Evolutionary conservation across 1,140 invertebrate genomes (phyloP), one percentile per base, ranked within the genome.

Genomic region (Tribolium madens): DNA sequence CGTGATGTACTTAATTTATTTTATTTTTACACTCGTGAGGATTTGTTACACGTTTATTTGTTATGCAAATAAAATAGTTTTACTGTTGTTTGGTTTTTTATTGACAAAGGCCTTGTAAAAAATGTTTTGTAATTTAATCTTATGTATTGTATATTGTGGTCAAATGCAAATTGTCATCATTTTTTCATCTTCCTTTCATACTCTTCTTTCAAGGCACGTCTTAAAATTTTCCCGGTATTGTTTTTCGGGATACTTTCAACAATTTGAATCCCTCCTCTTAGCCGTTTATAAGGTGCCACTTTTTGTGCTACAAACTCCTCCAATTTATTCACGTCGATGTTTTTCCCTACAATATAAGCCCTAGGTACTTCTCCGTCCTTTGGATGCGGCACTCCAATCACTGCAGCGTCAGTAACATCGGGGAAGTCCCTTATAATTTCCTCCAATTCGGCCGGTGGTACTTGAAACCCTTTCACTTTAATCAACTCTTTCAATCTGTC

Each of bases 401-500:
- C 64, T 12, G 47, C 93, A 1, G 89, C 92, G 82, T 95, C 93
- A 71, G 86, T 87, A 42, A 95, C 88, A 69, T 86, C 87, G 3
- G 90, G 88, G 83, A 94, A 88, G 47, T 89, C 88, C 1, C 93
- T 83, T 10, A 95, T 85, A 12, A 95, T 77, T 36, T 90, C 89
- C 85, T 96, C 94, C 73, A 96, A 86, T 85, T 95, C 92, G 0
- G 93, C 91, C 73, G 94, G 94, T 0, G 93, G 87, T 84, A 92
- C 91, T 88, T 95, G 93, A 79, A 90, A 91, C 31, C 90, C 92
- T 85, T 94, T 94, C 81, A 92, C 93, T 83, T 95, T 95, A 60
- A 95, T 95, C 2, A 95, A 85, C 81, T 95, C 93, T 83, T 95
- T 96, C 0, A 94, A 84, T 46, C 94, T 86, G 82, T 95, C 94